Conservation (phyloP, 2,797 vertebrate genomes). For the Phalanger gymnotis region DNA sequence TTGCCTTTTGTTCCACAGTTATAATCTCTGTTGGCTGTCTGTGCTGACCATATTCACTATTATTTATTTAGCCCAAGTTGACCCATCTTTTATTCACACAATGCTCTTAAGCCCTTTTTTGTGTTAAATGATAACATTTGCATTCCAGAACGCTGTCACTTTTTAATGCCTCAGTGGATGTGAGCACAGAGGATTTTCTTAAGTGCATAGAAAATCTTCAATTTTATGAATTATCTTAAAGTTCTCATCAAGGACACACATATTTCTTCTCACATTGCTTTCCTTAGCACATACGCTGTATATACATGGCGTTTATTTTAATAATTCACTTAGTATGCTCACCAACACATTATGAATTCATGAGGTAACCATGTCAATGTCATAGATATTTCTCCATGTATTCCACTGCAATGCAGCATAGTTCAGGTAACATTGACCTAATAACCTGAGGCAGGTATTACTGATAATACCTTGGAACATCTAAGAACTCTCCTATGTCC, state of each 20-base stretch:
- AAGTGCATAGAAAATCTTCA: not conserved
- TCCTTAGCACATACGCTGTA: slow-evolving; percentile 27
- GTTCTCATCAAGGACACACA: slow-evolving; percentile 47
- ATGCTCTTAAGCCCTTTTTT: not conserved
- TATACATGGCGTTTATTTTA: slow-evolving; percentile 44
- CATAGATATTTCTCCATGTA: slow-evolving; percentile 59
- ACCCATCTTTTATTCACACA: not conserved
- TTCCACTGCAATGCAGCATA: not conserved
- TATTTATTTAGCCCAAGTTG: not conserved
- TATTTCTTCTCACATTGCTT: slow-evolving; percentile 64
- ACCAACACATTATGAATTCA: slow-evolving; percentile 64
- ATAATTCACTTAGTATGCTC: slow-evolving; percentile 59
- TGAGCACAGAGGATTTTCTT: not conserved
- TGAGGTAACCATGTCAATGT: slow-evolving; percentile 27
- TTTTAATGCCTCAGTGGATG: not conserved
- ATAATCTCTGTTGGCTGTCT: not conserved
- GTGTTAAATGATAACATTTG: not conserved
- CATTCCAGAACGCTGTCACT: not conserved
- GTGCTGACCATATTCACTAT: not conserved
- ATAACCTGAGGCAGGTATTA: not conserved
- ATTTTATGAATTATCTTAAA: slow-evolving; percentile 53
- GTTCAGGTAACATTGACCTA: slow-evolving; percentile 15
- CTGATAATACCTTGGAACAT: not conserved
- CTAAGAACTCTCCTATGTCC: not conserved
- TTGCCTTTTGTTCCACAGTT: not conserved